These are phyloP conservation scores for Drosophila fuyamai DNA, from an alignment of 1,140 invertebrate species.

Conservation along the genomic window DNA sequence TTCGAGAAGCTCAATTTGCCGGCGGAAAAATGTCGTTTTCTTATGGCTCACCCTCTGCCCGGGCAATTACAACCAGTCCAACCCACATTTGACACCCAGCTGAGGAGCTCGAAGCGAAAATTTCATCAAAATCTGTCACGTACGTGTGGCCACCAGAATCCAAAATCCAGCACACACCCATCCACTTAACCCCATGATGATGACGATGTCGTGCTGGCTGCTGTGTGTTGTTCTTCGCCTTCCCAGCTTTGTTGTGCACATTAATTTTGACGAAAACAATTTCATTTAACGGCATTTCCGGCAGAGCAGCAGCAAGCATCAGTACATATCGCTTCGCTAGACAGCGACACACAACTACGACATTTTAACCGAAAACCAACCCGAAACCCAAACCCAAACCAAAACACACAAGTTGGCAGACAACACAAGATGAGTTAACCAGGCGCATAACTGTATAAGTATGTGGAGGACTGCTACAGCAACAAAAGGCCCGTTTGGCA, in stretches of 20 bases:
- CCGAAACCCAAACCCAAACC: background rate
- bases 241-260: slow-evolving; percentile 54
- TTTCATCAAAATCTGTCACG: slow-evolving; percentile 78
- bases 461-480: slow-evolving; percentile 49
- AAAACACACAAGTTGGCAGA: slow-evolving; percentile 33
- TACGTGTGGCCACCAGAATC: slow-evolving; percentile 45
- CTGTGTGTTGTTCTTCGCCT: slow-evolving; percentile 20
- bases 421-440: slow-evolving; percentile 64
- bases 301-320: slow-evolving; percentile 34
- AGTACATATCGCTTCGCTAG: slow-evolving; percentile 35
- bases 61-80: slow-evolving; percentile 59
- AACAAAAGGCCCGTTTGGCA: slow-evolving; percentile 11
- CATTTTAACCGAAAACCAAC: slow-evolving; percentile 51
- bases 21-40: slow-evolving; percentile 9
- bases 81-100: slow-evolving; percentile 36
- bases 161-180: slow-evolving; percentile 31
- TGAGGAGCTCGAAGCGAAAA: slow-evolving; percentile 35
- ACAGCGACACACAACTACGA: slow-evolving; percentile 28
- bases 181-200: slow-evolving; percentile 61
- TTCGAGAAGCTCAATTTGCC: slow-evolving; percentile 25
- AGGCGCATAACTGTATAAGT: slow-evolving; percentile 74
- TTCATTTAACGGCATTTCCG: slow-evolving; percentile 77
- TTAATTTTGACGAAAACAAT: slow-evolving; percentile 79
- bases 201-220: slow-evolving; percentile 16
- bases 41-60: slow-evolving; percentile 9